phyloP scores from a whole-genome alignment of 2,797 vertebrate genomes.

The Pipistrellus kuhlii region DNA sequence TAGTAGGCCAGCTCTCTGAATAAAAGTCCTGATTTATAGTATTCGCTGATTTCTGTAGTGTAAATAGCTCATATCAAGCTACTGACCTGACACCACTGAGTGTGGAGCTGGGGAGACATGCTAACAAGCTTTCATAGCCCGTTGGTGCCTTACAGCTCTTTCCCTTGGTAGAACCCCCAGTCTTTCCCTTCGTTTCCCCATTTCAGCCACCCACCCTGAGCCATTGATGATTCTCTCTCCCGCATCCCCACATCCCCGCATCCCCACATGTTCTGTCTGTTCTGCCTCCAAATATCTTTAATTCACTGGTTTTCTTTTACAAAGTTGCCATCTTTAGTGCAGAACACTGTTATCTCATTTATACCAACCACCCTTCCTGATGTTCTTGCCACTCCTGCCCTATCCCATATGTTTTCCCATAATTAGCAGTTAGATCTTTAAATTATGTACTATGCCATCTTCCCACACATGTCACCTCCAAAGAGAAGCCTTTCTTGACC shows the following conservation, averaged over 20 bases:
- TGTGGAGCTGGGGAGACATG: no score
- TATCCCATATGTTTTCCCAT: not conserved
- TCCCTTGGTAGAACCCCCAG: no score
- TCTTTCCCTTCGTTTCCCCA: not conserved
- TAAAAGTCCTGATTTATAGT: not conserved
- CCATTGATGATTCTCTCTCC: no score
- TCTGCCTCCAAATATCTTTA: not conserved
- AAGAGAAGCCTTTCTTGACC: not conserved
- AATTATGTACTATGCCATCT: accelerated
- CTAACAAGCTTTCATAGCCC: not conserved
- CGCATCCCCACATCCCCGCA: no score
- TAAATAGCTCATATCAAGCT: not conserved
- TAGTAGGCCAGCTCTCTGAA: not conserved
- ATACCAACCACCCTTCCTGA: not conserved
- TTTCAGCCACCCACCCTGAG: not conserved
- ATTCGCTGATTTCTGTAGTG: not conserved
- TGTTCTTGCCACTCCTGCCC: not conserved
- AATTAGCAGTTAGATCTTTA: not conserved
- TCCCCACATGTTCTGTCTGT: not conserved
- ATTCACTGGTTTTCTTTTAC: not conserved
- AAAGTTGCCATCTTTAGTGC: not conserved
- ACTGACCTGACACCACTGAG: not conserved
- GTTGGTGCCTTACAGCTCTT: not conserved
- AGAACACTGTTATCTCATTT: not conserved
- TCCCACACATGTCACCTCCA: not conserved